Evolutionary conservation across 2,113 vertebrate species (phyloP).

Genomic region (Morone saxatilis): DNA sequence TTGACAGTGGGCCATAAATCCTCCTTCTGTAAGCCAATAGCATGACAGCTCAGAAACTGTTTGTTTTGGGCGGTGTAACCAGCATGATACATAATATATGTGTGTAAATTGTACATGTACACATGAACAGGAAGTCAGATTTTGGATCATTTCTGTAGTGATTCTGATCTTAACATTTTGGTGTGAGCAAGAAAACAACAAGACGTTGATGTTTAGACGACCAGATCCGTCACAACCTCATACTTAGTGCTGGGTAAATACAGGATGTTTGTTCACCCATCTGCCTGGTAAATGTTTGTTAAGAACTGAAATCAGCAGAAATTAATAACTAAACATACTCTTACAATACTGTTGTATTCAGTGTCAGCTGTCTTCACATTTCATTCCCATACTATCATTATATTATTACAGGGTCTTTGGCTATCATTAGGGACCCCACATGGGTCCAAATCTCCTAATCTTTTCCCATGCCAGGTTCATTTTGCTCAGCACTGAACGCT

Average conservation of each 20-base stretch:
- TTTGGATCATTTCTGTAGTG: conserved; percentile 6
- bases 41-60: not conserved
- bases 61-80: conserved; percentile 15
- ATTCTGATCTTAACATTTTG: not conserved
- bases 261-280: not conserved
- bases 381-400: not conserved
- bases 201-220: not conserved
- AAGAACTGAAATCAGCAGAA: not conserved
- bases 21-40: not conserved
- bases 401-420: not conserved
- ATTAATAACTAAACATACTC: not conserved
- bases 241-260: not conserved
- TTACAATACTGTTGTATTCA: not conserved
- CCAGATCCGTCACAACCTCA: not conserved
- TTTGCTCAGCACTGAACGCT: not conserved
- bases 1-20: conserved; percentile 42
- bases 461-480: not conserved
- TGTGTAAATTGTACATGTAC: not conserved
- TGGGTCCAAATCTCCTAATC: not conserved
- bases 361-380: not conserved
- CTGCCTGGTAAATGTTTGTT: not conserved
- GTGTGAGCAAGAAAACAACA: conserved; percentile 1
- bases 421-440: not conserved
- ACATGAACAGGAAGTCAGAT: conserved; percentile 33
- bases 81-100: not conserved